Base-by-base conservation (phyloP, 2,888 invertebrate species). In the Mylabris sibirica region DNA sequence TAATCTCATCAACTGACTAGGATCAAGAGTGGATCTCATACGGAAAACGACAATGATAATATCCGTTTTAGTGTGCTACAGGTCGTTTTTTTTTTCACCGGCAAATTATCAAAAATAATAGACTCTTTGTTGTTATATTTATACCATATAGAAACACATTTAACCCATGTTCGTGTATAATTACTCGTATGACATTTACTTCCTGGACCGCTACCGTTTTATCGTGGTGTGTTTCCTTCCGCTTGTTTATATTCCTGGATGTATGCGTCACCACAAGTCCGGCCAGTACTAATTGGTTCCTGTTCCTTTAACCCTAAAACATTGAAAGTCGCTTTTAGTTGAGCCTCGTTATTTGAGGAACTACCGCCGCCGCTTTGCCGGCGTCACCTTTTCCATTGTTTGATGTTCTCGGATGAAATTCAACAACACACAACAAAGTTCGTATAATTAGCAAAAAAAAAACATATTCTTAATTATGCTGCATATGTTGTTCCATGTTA, bases 281-380 rank as follows among this genome's bases (percentile, higher is more conserved):
- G 76, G 76, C 75, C 34, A 59, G 63, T 67, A 68, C 75, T 78
- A 78, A 78, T 78, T 77, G 77, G 78, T 78, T 78, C 77, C 77
- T 76, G 76, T 74, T 75, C 68, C 67, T 59, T 63, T 63, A 14
- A 66, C 53, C 65, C 60, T 63, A 63, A 12, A 44, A 66, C 64
- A 64, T 38, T 69, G 65, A 59, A 69, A 69, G 63, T 68, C 68
- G 62, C 65, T 68, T 64, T 59, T 20, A 59, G 57, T 34, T 12
- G 53, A 59, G 60, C 38, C 30, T 41, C 44, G 20, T 38, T 30
- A 60, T 30, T 30, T 60, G 60, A 60, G 60, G 38, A 60, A 60
- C 22, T 60, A 30, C 60, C n/a, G 60, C n/a, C 17, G 60, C n/a
- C n/a, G 35, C 12, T 14, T 30, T 60, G 30, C 30, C 30, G 30